Evolutionary conservation across 2,888 invertebrate genomes (phyloP).

Genomic region (Altica lythri): DNA sequence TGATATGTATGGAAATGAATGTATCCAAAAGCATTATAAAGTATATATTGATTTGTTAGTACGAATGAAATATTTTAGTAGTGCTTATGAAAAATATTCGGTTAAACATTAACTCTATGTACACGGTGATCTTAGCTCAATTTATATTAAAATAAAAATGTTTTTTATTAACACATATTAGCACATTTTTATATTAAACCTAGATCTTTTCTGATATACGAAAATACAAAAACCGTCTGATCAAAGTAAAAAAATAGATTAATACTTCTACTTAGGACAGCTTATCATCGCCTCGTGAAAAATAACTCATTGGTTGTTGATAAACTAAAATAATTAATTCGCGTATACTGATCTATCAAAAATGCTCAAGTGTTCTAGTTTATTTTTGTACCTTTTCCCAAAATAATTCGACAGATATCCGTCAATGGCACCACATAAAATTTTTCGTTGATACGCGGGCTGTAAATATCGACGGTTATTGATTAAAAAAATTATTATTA

Average conservation of each 20-base stretch:
- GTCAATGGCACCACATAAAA: conserved; percentile 34
- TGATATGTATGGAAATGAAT: conserved; percentile 34
- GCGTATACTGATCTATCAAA: conserved; percentile 19
- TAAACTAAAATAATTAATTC: conserved; percentile 19
- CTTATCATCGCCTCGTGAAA: conserved; percentile 19
- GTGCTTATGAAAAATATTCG: conserved; percentile 30
- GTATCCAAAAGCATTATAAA: not conserved
- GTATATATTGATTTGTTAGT: conserved; percentile 27
- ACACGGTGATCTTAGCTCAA: conserved; percentile 37
- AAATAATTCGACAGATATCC: conserved; percentile 29
- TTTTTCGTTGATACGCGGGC: conserved; percentile 27
- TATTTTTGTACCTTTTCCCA: conserved; percentile 26
- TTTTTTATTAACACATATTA: not conserved
- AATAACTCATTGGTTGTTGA: conserved; percentile 20
- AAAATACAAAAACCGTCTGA: no score
- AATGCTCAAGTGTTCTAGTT: conserved; percentile 27
- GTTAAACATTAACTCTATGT: conserved; percentile 31
- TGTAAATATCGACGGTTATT: conserved; percentile 12
- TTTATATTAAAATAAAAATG: not conserved
- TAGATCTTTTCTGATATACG: no score
- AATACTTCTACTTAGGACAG: conserved; percentile 2
- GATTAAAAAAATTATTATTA: conserved; percentile 13
- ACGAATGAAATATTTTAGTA: conserved; percentile 31
- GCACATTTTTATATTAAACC: no score
- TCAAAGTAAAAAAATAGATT: not conserved